Percentiles rank a stretch among this genome's conserved stretches.
Conservation (phyloP, 2,113 vertebrate species). For the Eptatretus burgeri region DNA sequence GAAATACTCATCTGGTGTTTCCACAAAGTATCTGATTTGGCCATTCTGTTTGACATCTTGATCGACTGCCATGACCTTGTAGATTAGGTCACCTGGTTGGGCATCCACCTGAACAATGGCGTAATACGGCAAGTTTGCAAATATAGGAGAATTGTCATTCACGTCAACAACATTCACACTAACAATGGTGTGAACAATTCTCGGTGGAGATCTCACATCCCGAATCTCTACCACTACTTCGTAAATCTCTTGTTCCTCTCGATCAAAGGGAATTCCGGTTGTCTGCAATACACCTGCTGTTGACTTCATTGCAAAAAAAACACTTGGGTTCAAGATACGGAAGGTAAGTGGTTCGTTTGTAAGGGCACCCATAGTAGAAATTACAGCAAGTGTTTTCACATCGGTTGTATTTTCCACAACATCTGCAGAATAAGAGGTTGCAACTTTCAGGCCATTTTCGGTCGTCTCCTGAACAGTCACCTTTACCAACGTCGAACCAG, state of each 20-base stretch:
- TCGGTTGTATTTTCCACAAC: constrained; percentile 53
- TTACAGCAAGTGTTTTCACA: constrained; percentile 37
- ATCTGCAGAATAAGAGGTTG: constrained; percentile 35
- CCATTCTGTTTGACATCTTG: constrained; percentile 41
- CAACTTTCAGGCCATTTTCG: constrained; percentile 50
- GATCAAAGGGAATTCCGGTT: constrained; percentile 59
- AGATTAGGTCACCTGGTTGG: constrained; percentile 36
- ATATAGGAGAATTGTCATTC: constrained; percentile 62
- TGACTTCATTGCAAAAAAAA: constrained; percentile 46
- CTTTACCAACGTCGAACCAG: constrained; percentile 37
- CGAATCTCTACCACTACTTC: constrained; percentile 62
- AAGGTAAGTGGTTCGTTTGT: constrained; percentile 75
- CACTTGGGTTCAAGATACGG: constrained; percentile 60
- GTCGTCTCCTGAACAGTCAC: constrained; percentile 63
- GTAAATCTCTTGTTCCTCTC: constrained; percentile 41
- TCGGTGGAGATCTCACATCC: constrained; percentile 22
- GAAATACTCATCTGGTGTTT: constrained; percentile 44
- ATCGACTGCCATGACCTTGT: constrained; percentile 44
- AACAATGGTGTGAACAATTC: constrained; percentile 38
- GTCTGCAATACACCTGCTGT: constrained; percentile 68
- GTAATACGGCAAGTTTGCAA: constrained; percentile 69
- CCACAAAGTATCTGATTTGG: constrained; percentile 40
- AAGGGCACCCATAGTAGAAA: constrained; percentile 46
- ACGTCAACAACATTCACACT: constrained; percentile 43
- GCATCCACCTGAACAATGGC: constrained; percentile 51